A percentile compares a stretch with the other conserved stretches of the same genome.
Evolutionary conservation across 1,140 invertebrate species (phyloP).

Genomic region (Drosophila bipectinata): DNA sequence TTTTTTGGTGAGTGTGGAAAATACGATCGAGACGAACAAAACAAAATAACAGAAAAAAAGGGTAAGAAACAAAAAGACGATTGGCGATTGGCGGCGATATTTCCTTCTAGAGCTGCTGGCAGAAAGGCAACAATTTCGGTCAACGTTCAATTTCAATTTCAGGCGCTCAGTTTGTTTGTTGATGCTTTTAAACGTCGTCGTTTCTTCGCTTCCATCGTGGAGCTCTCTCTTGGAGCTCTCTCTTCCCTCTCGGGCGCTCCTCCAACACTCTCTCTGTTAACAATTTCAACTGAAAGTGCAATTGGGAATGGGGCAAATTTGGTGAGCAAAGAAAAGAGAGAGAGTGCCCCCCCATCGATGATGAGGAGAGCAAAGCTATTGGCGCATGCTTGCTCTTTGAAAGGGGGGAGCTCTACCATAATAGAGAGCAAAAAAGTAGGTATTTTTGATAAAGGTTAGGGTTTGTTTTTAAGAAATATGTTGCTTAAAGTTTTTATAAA

Average conservation of each 20-base stretch:
- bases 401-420: background rate
- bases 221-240: background rate
- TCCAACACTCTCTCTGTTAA: background rate
- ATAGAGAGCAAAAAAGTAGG: background rate
- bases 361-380: conserved; percentile 31
- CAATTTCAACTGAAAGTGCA: conserved; percentile 78
- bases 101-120: conserved; percentile 3
- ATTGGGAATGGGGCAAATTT: conserved; percentile 18
- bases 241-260: background rate
- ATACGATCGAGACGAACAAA: conserved; percentile 9
- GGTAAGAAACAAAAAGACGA: conserved; percentile 30
- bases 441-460: background rate
- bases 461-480: background rate
- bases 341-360: conserved; percentile 1
- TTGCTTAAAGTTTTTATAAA: too few species aligned
- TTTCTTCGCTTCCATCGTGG: background rate
- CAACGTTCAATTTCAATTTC: conserved; percentile 57
- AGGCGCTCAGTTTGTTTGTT: conserved; percentile 7
- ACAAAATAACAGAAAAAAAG: conserved; percentile 40
- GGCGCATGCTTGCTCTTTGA: conserved; percentile 25
- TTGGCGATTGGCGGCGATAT: conserved; percentile 9
- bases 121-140: conserved; percentile 69
- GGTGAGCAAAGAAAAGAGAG: too few species aligned
- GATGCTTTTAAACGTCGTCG: conserved; percentile 4
- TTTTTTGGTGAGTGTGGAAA: conserved; percentile 3